Conservation (phyloP, 2,113 vertebrate genomes). For the rat (Rattus norvegicus) region GRCr8 NC_086020.1:107136501-107137000, state of each 20-base stretch:
- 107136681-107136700: neutral
- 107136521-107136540: conserved; percentile 81
- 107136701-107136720: neutral
- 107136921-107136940: neutral
- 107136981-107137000: neutral
- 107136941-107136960: too few relatives aligned
- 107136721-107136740: neutral
- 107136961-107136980: neutral
- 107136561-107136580: conserved; percentile 70
- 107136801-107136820: conserved; percentile 18
- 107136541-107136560: conserved; percentile 75
- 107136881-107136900: neutral
- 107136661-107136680: neutral
- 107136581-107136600: conserved; percentile 57
- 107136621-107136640: conserved; percentile 48
- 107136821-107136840: neutral
- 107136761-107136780: neutral
- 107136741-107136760: neutral
- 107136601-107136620: conserved; percentile 71
- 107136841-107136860: neutral
- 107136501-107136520: conserved; percentile 83
- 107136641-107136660: conserved; percentile 57
- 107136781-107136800: neutral
- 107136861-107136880: neutral
- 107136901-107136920: neutral